Evolutionary conservation across 2,888 invertebrate species (phyloP).

Genomic region (Drosophila neoperkinsi): DNA sequence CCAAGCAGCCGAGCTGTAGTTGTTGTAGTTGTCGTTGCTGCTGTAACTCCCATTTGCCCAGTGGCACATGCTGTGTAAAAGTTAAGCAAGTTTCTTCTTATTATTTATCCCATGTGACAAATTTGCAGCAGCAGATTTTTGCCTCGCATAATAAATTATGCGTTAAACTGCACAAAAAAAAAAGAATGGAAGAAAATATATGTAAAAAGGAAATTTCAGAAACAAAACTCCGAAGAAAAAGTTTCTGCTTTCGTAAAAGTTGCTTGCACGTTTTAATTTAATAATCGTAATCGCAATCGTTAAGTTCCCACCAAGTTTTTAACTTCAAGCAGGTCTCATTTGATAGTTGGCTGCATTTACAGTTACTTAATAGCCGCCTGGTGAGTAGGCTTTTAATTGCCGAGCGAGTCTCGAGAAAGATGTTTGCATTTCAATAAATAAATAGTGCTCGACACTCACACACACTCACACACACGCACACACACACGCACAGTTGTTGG

Average conservation of each 20-base stretch:
- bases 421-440: constrained; percentile 63
- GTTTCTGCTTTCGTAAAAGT: constrained; percentile 52
- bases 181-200: constrained; percentile 1
- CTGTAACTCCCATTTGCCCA: constrained; percentile 13
- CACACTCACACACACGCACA: neutral
- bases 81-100: constrained; percentile 63
- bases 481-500: constrained; percentile 63
- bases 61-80: constrained; percentile 51
- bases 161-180: constrained; percentile 30
- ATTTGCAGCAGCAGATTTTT: constrained; percentile 75
- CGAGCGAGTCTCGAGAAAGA: neutral
- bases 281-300: constrained; percentile 68
- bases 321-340: constrained; percentile 11
- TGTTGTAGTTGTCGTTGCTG: constrained; percentile 11
- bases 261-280: constrained; percentile 80
- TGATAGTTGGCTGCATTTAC: constrained; percentile 48
- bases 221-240: constrained; percentile 31
- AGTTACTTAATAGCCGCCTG: constrained; percentile 60
- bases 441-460: constrained; percentile 36
- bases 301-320: constrained; percentile 60
- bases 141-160: constrained; percentile 70
- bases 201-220: neutral
- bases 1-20: constrained; percentile 29
- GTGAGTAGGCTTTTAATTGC: constrained; percentile 62
- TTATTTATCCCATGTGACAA: constrained; percentile 83